Percentiles rank a stretch among this genome's conserved stretches.
Conservation (phyloP, 2,113 vertebrate species). For the Ptychochromis oligacanthus region DNA sequence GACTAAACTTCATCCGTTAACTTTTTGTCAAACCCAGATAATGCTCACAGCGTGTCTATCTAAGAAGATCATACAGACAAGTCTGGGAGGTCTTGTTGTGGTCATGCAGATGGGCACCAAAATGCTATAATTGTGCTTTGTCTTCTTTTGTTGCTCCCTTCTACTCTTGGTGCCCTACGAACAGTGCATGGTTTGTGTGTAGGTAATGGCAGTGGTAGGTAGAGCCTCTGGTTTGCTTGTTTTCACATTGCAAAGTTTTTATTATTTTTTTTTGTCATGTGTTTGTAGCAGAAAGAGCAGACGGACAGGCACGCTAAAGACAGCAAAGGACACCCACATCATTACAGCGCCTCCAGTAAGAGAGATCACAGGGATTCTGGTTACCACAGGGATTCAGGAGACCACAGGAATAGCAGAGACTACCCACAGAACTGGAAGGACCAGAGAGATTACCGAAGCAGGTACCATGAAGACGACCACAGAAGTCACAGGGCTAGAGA, state of each 20-base stretch:
- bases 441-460: not conserved
- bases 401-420: conserved; percentile 4
- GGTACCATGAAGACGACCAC: not conserved
- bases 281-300: conserved; percentile 22
- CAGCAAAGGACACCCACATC: not conserved
- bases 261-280: not conserved
- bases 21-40: too few relatives aligned
- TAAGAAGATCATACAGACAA: too few relatives aligned
- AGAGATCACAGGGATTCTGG: conserved; percentile 5
- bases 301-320: conserved; percentile 9
- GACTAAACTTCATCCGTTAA: too few relatives aligned
- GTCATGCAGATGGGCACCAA: too few relatives aligned
- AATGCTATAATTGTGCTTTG: too few relatives aligned
- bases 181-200: too few relatives aligned
- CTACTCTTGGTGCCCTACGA: too few relatives aligned
- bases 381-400: not conserved
- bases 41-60: too few relatives aligned
- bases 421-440: conserved; percentile 5
- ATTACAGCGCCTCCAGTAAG: conserved; percentile 3
- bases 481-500: not conserved
- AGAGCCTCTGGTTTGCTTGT: not conserved
- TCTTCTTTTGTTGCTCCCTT: too few relatives aligned
- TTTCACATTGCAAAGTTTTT: not conserved
- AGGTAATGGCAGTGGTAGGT: too few relatives aligned
- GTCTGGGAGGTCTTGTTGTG: too few relatives aligned